Base-by-base conservation (phyloP, 2,888 invertebrate species). In the Chymomyza procnemis region DNA sequence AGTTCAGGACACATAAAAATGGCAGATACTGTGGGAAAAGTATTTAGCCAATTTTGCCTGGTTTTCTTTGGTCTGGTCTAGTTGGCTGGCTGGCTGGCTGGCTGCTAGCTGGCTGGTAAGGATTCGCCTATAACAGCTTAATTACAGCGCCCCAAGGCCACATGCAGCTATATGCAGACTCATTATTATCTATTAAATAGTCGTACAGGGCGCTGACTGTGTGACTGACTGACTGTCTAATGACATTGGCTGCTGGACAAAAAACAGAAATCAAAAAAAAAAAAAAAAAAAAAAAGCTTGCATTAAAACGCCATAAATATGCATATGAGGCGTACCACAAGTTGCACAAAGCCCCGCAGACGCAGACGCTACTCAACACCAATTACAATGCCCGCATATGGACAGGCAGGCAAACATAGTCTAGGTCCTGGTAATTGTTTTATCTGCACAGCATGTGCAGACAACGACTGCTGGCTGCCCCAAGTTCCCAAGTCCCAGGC, bases 131-230 rank as follows among this genome's bases (percentile, higher is more conserved):
- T 80, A 87, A 87, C 87, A 85, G 84, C 87, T 87, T 85, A 85
- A 85, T 85, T 85, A 85, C 84, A 85, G 74, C 74, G 85, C 84
- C 81, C 76, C 74, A 77, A 75, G 80, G 85, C 79, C 74, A 67
- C 60, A 61, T 63, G 61, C 62, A 69, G 71, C 69, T 60, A 34
- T 19, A 19, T 21, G 22, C 71, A 72, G 69, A 76, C 79, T 85
- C 85, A 87, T 85, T 85, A 85, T 85, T 85, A 87, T 87, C 87
- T 85, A 85, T 85, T 85, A 87, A 80, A 74, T 67, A 83, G 82
- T 78, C 81, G 78, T 79, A 78, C 62, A 16, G 16, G 16, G 50
- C 16, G 19, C 19, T 19, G 50, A 18, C 64, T 67, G 74, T 41
- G 67, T 68, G 70, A 67, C 74, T 63, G 74, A 66, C 72, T 73